Percentiles rank a stretch among this genome's conserved stretches.
Conservation (phyloP, 2,888 invertebrate genomes). For the Pardosa pseudoannulata region DNA sequence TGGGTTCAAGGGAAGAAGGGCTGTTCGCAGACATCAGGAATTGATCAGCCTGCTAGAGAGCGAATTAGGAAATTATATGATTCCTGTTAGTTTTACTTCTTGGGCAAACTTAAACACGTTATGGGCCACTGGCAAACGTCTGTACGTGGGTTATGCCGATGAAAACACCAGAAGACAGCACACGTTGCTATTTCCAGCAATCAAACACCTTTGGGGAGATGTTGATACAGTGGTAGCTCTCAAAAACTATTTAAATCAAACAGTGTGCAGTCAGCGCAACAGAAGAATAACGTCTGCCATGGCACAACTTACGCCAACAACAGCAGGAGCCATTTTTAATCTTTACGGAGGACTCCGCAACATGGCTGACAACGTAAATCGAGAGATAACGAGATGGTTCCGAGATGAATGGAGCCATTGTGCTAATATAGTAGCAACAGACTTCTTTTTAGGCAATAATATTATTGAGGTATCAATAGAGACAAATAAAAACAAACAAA, state of each 20-base stretch:
- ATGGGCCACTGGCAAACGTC: slow-evolving; percentile 80
- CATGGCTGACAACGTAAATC: slow-evolving; percentile 73
- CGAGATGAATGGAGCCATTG: slow-evolving; percentile 72
- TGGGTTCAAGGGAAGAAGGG: slow-evolving; percentile 64
- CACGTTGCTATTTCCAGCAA: slow-evolving; percentile 54
- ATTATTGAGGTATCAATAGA: slow-evolving; percentile 71
- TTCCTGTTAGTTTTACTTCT: slow-evolving; percentile 79
- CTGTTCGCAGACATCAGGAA: slow-evolving; percentile 79
- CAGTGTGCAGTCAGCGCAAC: slow-evolving; percentile 47
- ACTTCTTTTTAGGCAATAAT: slow-evolving; percentile 74
- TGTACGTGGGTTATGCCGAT: slow-evolving; percentile 82
- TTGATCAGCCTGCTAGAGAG: slow-evolving; percentile 81
- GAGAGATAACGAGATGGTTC: slow-evolving; percentile 69
- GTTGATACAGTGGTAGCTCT: slow-evolving; percentile 81
- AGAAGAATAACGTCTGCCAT: slow-evolving; percentile 62
- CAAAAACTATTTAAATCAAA: slow-evolving; percentile 79
- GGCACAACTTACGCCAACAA: slow-evolving; percentile 73
- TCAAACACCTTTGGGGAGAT: slow-evolving; percentile 81
- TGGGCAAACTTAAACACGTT: slow-evolving; percentile 82
- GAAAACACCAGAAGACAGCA: slow-evolving; percentile 76
- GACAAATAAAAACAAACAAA: slow-evolving; percentile 43
- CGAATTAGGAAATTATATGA: slow-evolving; percentile 81
- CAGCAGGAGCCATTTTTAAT: slow-evolving; percentile 50
- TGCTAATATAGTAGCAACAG: slow-evolving; percentile 73
- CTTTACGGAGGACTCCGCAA: slow-evolving; percentile 73